Base-by-base conservation (phyloP, 2,888 invertebrate genomes). In the Toxonevra muliebris region DNA sequence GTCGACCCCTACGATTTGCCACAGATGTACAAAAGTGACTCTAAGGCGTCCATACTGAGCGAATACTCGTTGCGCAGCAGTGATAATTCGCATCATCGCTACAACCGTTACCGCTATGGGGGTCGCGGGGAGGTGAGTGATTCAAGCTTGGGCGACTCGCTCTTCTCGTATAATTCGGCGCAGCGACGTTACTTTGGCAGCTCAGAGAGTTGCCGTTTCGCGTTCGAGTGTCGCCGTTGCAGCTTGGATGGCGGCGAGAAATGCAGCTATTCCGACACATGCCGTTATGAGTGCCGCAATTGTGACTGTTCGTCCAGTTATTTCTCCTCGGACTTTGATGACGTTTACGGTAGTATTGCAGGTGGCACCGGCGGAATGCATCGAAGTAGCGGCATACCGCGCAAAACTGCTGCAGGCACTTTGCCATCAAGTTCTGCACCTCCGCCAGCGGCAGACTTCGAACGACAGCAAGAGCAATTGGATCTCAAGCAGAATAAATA, bases 221-320 rank as follows among this genome's bases (percentile, higher is more conserved):
- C 78, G 8, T 85, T 82, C 67, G 85, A 86, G 52, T 85, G 85
- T 62, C 74, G 85, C 1, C 83, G 85, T 3, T 85, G 85, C 70
- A 85, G 85, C 57, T 69, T 84, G 65, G 85, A 86, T 68, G 74
- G 75, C 61, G 74, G 73, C 2, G 85, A 84, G 9, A 85, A 85
- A 71, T 85, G 84, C 71, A 82, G 81, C 68, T 85, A 81, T 64
- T 85, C 85, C 9, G 85, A 85, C 68, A 85, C 81, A 30, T 85
- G 85, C 66, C 82, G 83, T 2, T 84, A 84, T 45, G 85, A 85
- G 72, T 86, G 85, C 64, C 77, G 82, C 11, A 84, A 86, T 48
- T 86, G 86, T 64, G 86, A 86, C 59, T 86, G 85, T 67, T 85
- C 85, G 4, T 85, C 85, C 4, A 85, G 84, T 42, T 86, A 85